These are phyloP conservation scores for Idaea dimidiata DNA, from an alignment of 2,888 invertebrate species.

Conservation along the genomic window DNA sequence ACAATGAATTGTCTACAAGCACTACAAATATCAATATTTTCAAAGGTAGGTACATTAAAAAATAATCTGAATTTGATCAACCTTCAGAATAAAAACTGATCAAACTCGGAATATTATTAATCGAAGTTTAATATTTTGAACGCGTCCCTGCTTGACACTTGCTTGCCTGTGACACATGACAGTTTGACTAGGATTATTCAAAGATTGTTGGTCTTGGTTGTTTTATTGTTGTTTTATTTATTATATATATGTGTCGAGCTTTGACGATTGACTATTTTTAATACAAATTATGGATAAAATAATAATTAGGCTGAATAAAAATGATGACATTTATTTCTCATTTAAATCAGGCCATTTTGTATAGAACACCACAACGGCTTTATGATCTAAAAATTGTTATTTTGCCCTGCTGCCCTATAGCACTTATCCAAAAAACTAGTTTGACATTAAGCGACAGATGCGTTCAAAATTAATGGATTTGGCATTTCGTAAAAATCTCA, in stretches of 20 bases:
- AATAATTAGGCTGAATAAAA: neutral
- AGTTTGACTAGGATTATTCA: neutral
- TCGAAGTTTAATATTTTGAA: conserved; percentile 38
- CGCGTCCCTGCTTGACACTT: conserved; percentile 21
- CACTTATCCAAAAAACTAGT: conserved; percentile 29
- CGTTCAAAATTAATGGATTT: conserved; percentile 54
- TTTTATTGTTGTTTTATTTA: too few relatives aligned
- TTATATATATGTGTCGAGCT: too few relatives aligned
- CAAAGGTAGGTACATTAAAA: too few relatives aligned
- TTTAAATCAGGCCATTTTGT: too few relatives aligned
- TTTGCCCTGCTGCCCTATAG: conserved; percentile 5
- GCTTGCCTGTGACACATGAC: neutral
- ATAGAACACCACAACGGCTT: neutral
- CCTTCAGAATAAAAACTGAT: neutral
- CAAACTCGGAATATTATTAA: neutral
- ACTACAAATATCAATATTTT: too few relatives aligned
- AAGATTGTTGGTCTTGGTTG: neutral
- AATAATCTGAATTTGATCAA: neutral
- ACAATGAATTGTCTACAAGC: too few relatives aligned
- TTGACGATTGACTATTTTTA: neutral
- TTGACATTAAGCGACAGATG: conserved; percentile 39
- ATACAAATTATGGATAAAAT: conserved; percentile 39
- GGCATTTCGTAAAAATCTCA: conserved; percentile 31
- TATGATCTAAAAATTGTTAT: neutral
- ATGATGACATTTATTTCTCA: too few relatives aligned